A percentile compares a stretch with the other conserved stretches of the same genome.
These are phyloP conservation scores for Macrobrachium rosenbergii DNA, from an alignment of 1,140 invertebrate genomes.

Conservation along the genomic window DNA sequence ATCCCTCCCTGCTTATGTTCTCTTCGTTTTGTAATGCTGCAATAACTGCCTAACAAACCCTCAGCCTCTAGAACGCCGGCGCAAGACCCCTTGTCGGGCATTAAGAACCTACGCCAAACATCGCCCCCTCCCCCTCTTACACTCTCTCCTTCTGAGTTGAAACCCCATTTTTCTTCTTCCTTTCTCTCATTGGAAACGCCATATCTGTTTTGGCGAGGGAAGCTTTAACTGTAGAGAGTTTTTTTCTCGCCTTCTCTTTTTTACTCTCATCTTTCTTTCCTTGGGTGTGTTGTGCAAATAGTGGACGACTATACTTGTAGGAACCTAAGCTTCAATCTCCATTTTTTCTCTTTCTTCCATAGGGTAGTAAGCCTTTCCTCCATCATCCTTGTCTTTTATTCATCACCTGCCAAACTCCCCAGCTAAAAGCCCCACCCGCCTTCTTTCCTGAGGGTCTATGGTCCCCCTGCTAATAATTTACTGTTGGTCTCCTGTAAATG, in stretches of 20 bases:
- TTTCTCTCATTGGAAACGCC: background rate
- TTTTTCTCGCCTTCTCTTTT: background rate
- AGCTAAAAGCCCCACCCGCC: background rate
- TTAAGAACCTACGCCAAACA: background rate
- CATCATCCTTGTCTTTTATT: background rate
- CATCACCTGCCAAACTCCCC: background rate
- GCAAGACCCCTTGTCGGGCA: background rate
- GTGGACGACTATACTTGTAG: too few relatives aligned
- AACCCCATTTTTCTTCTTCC: slow-evolving; percentile 2
- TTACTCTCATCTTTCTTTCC: background rate
- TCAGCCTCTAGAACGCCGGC: too few relatives aligned
- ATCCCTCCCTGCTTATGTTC: too few relatives aligned
- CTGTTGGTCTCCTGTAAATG: slow-evolving; percentile 47
- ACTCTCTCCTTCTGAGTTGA: slow-evolving; percentile 10
- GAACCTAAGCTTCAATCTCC: too few relatives aligned
- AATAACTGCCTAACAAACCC: too few relatives aligned
- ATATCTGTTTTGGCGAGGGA: background rate
- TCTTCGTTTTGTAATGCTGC: too few relatives aligned
- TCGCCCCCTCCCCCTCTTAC: background rate
- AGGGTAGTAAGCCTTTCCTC: too few relatives aligned
- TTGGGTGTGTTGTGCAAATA: too few relatives aligned
- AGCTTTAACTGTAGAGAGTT: too few relatives aligned
- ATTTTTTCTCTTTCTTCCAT: too few relatives aligned
- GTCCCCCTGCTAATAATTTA: slow-evolving; percentile 33
- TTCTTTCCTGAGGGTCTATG: background rate